Evolutionary conservation across 2,113 vertebrate genomes (phyloP).

Genomic region (Sinocyclocheilus anophthalmus): DNA sequence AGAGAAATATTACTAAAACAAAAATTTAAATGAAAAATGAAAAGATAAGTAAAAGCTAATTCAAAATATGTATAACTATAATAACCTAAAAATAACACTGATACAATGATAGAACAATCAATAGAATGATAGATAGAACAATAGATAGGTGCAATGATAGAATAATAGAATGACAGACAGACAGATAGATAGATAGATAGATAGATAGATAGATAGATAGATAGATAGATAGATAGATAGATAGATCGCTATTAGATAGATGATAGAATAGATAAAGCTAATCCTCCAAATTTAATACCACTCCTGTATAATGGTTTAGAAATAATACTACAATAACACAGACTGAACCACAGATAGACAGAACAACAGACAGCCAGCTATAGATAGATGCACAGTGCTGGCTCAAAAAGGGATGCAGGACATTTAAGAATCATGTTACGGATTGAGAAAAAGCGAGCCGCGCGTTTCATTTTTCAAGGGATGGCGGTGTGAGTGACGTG

Average conservation of each 20-base stretch:
- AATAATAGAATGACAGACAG: neutral
- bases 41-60: neutral
- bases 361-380: neutral
- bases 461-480: slow-evolving; percentile 4
- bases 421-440: neutral
- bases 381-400: neutral
- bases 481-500: slow-evolving; percentile 8
- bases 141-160: neutral
- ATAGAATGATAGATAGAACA: neutral
- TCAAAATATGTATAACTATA: neutral
- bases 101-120: neutral
- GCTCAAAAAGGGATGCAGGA: neutral
- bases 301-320: neutral
- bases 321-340: neutral
- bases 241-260: no score
- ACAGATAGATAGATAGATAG: neutral
- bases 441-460: neutral
- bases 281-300: no score
- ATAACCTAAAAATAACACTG: neutral
- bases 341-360: neutral
- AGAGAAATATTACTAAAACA: neutral
- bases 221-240: neutral
- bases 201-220: neutral
- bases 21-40: neutral
- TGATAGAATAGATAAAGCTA: neutral